Percentiles rank a stretch among this genome's conserved stretches.
Conservation (phyloP, 2,888 invertebrate genomes). For the Gortyna flavago region DNA sequence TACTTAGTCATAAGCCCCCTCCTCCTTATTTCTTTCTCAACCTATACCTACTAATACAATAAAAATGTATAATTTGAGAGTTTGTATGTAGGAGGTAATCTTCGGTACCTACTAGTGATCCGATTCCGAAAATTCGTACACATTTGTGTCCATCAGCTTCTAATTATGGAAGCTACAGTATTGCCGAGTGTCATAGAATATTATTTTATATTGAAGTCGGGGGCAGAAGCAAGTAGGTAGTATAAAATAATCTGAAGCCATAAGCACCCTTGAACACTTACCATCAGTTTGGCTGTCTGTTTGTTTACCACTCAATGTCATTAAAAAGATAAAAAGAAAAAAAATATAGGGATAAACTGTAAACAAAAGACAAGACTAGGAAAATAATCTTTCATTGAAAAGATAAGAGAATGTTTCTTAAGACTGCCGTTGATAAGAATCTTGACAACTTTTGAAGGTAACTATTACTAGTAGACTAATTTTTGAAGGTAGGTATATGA, state of each 20-base stretch:
- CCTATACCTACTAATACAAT: not conserved
- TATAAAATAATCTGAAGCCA: no score
- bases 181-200: not conserved
- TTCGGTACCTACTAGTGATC: no score
- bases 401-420: not conserved
- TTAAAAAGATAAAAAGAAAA: no score
- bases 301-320: not conserved
- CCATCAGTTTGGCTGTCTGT: not conserved
- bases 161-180: not conserved
- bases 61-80: no score
- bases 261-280: not conserved
- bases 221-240: not conserved
- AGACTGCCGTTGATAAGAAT: conserved; percentile 1
- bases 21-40: no score
- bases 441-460: not conserved
- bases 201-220: not conserved
- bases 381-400: not conserved
- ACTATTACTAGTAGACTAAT: no score
- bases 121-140: no score
- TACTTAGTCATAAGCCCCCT: no score
- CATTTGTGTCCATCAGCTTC: no score
- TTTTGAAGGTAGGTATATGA: not conserved
- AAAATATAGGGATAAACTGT: not conserved
- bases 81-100: no score
- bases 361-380: conserved; percentile 5